Conservation (phyloP, 35 echinoderm and acorn worm genomes). For the Diadema setosum region DNA sequence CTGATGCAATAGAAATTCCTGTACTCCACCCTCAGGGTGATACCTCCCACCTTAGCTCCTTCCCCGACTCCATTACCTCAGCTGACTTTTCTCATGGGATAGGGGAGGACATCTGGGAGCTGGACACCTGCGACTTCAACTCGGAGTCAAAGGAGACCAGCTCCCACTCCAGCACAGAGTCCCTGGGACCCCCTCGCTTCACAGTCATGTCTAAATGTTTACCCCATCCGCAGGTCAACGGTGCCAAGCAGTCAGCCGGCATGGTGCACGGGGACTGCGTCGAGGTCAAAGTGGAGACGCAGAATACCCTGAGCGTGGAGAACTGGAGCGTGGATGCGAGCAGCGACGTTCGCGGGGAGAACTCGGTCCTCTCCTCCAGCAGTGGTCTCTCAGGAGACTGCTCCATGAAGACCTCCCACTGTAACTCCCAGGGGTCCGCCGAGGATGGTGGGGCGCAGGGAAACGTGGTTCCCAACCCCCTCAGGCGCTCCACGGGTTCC, state of each 20-base stretch:
- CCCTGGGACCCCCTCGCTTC: background rate
- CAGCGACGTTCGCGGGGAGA: background rate
- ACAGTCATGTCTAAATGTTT: background rate
- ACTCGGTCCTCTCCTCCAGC: background rate
- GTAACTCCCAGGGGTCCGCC: background rate
- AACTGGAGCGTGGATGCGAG: conserved; percentile 17
- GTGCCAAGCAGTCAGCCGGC: background rate
- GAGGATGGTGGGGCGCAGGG: background rate
- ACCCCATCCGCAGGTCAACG: conserved; percentile 9
- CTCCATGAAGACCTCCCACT: conserved; percentile 21
- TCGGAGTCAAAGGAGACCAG: conserved; percentile 1
- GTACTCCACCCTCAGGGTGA: background rate
- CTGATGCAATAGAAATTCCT: background rate
- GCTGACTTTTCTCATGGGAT: background rate
- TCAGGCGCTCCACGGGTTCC: background rate
- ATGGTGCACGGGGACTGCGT: background rate
- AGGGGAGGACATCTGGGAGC: conserved; percentile 8
- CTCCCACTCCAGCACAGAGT: background rate
- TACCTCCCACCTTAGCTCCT: background rate
- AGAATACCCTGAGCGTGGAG: background rate
- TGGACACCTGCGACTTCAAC: background rate
- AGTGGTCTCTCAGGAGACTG: background rate
- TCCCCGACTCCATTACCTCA: conserved; percentile 1
- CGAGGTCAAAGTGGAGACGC: background rate
- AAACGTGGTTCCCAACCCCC: background rate